Base-by-base conservation (phyloP, 2,888 invertebrate genomes). In the Colletes collaris region DNA sequence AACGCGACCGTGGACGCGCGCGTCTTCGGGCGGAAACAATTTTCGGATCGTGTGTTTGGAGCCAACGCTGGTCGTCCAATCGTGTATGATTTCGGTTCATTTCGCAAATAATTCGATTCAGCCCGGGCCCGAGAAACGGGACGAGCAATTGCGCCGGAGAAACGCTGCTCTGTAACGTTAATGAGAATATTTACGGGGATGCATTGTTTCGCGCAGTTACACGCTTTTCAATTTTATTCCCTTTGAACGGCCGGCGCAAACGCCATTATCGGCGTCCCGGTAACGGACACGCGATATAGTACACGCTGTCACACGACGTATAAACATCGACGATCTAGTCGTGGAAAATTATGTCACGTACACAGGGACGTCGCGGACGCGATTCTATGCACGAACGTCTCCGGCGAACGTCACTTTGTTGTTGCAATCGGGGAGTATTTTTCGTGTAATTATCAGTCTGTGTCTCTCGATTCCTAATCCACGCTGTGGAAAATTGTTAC, bases 251-350 rank as follows among this genome's bases (percentile, higher is more conserved):
- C 27, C 40, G 50, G 50, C 46, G 56, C 71, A 83, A 83, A 77
- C 77, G 62, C 80, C 63, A 77, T 83, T 83, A 83, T 83, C 83
- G 83, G 27, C 55, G 59, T 58, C 66, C n/a, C 49, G 37, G 16
- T 75, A 56, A 59, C 63, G 66, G 69, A 60, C 55, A 55, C 71
- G 58, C 68, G 68, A 44, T 58, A 62, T 50, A 46, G 50, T 16
- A 27, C 44, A n/a, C 27, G 19, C 55, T 59, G 82, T 63, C 78
- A 53, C 79, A 13, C 53, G 49, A 66, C 71, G 58, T 68, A 79
- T 69, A 79, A 83, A 79, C 83, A 74, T 74, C 70, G 81, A 10
- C 65, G 67, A 84, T 81, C 76, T 78, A 68, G 76, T 78, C 62
- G 27, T 19, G 70, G 73, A 64, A 83, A 84, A 78, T 83, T 81